Base-by-base conservation (phyloP, 2,797 vertebrate genomes). In the Oceanodroma leucorhoa region DNA sequence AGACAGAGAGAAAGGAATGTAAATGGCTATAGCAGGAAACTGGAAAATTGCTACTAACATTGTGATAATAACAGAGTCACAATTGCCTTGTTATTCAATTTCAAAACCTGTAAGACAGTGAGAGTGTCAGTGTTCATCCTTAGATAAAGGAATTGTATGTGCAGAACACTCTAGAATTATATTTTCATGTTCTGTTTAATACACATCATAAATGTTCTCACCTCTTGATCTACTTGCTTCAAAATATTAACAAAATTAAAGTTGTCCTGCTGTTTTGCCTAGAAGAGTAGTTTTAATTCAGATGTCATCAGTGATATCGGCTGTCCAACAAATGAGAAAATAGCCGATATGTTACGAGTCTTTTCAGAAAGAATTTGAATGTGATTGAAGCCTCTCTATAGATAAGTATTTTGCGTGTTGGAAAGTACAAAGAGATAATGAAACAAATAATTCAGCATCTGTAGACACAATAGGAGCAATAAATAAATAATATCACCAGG, bases 391-490 rank as follows among this genome's bases (percentile, higher is more conserved):
- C 24, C 36, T 60, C 80, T 80, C 20, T 66, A 46, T 70, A 83
- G 67, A 83, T 90, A 92, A 89, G 32, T 26, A 88, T 71, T 90
- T 90, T 65, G n/a, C 14, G 7, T 73, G 60, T 72, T 89, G 64
- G 23, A 81, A 88, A 89, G 83, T 57, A 83, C 27, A 81, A 87
- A 84, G 57, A 70, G 53, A 86, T 83, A 93, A 87, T 87, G 58
- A 94, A 95, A 80, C 60, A 79, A 94, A 87, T 89, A 23, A 73
- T 82, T 90, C 77, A 78, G 16, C 78, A 77, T 81, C 58, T 80
- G 43, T 45, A 65, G 40, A 73, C 0, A 12, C 48, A 94, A 78
- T n/a, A 86, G 54, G 14, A 94, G n/a, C 53, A 86, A 70, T 81
- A 95, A 90, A 93, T 92, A 93, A 80, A 79, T 89, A 90, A 70